Evolutionary conservation across 2,888 invertebrate species (phyloP), one percentile per base, ranked within the genome.

Genomic region (Endotricha flammealis): DNA sequence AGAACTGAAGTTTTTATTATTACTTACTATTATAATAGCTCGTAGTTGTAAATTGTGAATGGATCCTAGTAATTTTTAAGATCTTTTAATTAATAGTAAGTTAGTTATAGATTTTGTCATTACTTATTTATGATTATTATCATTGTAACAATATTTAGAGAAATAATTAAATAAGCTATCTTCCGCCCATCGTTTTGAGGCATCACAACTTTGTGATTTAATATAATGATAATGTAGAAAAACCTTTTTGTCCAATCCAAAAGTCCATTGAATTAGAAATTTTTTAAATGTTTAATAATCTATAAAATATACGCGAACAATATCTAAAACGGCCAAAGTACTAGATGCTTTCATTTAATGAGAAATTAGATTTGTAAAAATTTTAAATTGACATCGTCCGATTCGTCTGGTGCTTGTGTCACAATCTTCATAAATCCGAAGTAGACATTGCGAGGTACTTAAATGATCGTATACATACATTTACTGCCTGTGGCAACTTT

Each of bases 1-100:
- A 39, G 38, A 42, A 42, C 38, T 42, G 38, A 42, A 42, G 29
- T 39, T 42, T 34, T 24, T 35, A 39, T 42, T 34, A 29, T 36
- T 53, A 39, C 36, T 42, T 39, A 48, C 36, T 39, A 35, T 41
- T 43, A 39, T 27, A 45, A 48, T 41, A 60, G 56, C 51, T 44
- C 44, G 36, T 74, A 76, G 63, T 53, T 76, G 70, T 77, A 75
- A 63, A 75, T 76, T 71, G 65, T 71, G 71, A 80, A 75, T 66
- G 78, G 65, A 39, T 82, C 81, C 82, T 82, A 82, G 64, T 82
- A 81, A 64, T 29, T 29, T 59, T 49, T 78, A 78, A 75, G 74
- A 58, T 67, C 60, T 64, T 69, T 48, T 68, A 69, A 60, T 60
- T 64, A 61, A 42, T 42, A 17, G 27, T 66, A 66, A 61, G 51